Evolutionary conservation across 2,113 vertebrate species (phyloP).

Genomic region (Cephalopterus ornatus): DNA sequence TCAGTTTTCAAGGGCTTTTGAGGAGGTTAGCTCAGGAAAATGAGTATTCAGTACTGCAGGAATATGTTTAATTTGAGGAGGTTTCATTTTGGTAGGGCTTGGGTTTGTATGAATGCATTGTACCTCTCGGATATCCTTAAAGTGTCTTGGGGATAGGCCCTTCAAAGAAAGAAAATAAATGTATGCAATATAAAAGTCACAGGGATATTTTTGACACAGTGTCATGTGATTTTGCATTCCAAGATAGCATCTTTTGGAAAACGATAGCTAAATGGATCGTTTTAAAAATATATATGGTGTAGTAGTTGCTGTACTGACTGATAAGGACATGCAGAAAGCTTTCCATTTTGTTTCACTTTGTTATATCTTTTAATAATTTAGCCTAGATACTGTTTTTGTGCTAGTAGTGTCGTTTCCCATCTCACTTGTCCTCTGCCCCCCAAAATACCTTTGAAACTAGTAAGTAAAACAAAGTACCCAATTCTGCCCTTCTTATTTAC

Average conservation of each 20-base stretch:
- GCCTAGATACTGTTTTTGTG: slow-evolving; percentile 35
- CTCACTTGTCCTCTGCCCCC: background rate
- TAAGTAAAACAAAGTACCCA: background rate
- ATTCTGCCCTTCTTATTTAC: background rate
- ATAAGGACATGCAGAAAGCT: slow-evolving; percentile 36
- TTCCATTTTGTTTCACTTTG: slow-evolving; percentile 53
- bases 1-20: slow-evolving; percentile 46
- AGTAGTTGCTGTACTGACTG: slow-evolving; percentile 45
- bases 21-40: slow-evolving; percentile 55
- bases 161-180: slow-evolving; percentile 63
- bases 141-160: slow-evolving; percentile 8
- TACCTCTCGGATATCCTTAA: slow-evolving; percentile 32
- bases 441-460: slow-evolving; percentile 9
- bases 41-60: background rate
- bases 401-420: slow-evolving; percentile 1
- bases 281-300: slow-evolving; percentile 60
- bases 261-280: slow-evolving; percentile 51
- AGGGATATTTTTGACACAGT: slow-evolving; percentile 54
- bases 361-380: slow-evolving; percentile 50
- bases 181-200: slow-evolving; percentile 57
- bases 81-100: slow-evolving; percentile 28
- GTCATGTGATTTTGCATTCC: slow-evolving; percentile 55
- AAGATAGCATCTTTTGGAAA: slow-evolving; percentile 52
- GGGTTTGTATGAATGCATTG: background rate
- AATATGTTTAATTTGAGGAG: slow-evolving; percentile 52